These are phyloP conservation scores for Lasioglossum lativentre DNA, from an alignment of 2,888 invertebrate genomes.

Conservation along the genomic window DNA sequence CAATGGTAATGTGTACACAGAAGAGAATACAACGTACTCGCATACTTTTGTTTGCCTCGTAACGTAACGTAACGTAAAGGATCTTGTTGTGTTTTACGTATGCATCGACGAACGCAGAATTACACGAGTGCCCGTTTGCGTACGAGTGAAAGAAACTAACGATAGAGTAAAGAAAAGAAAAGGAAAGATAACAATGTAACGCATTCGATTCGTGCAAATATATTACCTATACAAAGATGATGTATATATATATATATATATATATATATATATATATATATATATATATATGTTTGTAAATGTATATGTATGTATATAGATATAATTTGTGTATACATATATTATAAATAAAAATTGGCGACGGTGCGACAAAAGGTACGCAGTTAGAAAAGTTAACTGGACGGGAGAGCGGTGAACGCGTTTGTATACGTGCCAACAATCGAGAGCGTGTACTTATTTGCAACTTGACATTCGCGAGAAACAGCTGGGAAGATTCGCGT, in stretches of 20 bases:
- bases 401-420: constrained; percentile 42
- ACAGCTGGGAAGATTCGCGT: constrained; percentile 17
- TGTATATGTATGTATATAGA: constrained; percentile 27
- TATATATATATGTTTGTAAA: constrained; percentile 26
- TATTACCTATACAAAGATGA: constrained; percentile 48
- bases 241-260: constrained; percentile 26
- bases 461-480: constrained; percentile 3
- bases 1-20: constrained; percentile 43
- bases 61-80: not conserved
- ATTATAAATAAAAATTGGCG: constrained; percentile 59
- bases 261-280: constrained; percentile 20
- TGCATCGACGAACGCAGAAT: constrained; percentile 32
- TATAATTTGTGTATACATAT: constrained; percentile 45
- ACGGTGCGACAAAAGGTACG: constrained; percentile 45
- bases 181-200: constrained; percentile 37
- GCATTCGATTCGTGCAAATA: constrained; percentile 52
- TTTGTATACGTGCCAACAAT: constrained; percentile 7
- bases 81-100: constrained; percentile 14
- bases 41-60: constrained; percentile 19
- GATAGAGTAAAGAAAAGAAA: constrained; percentile 11
- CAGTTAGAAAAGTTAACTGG: constrained; percentile 52
- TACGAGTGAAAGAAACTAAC: constrained; percentile 27
- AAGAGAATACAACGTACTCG: constrained; percentile 45
- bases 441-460: not conserved
- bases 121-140: constrained; percentile 15